phyloP scores from a whole-genome alignment of 2,113 vertebrate species.

The Thinocorus orbignyianus region DNA sequence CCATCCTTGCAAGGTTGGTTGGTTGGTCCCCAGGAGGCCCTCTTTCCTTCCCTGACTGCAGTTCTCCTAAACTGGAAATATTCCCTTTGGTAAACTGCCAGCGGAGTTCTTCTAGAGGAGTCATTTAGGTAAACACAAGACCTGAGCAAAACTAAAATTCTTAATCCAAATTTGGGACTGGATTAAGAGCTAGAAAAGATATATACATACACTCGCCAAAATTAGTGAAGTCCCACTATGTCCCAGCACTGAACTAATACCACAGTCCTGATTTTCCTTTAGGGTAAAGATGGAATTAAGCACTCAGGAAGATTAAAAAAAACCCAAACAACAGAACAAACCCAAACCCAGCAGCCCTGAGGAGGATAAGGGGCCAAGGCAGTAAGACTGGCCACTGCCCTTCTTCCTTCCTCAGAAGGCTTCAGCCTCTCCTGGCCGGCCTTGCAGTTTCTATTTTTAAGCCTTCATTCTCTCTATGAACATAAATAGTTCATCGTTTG shows the following conservation, averaged over 20 bases:
- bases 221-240: accelerated
- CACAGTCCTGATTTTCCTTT: neutral
- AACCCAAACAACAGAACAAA: neutral
- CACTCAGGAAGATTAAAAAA: neutral
- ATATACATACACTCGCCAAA: neutral
- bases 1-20: neutral
- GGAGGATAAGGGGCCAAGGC: neutral
- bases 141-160: neutral
- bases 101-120: neutral
- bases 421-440: neutral
- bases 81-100: neutral
- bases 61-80: neutral
- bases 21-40: neutral
- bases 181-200: neutral
- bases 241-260: neutral
- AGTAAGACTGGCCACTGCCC: neutral
- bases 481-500: neutral
- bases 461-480: neutral
- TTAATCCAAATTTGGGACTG: neutral
- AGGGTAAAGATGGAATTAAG: neutral
- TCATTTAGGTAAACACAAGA: neutral
- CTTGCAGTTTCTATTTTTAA: neutral
- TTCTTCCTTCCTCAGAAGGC: neutral
- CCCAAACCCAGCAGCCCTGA: neutral
- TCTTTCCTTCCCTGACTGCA: neutral